Evolutionary conservation across 2,888 invertebrate species (phyloP), one percentile per base, ranked within the genome.

Genomic region (Cerceris rybyensis): DNA sequence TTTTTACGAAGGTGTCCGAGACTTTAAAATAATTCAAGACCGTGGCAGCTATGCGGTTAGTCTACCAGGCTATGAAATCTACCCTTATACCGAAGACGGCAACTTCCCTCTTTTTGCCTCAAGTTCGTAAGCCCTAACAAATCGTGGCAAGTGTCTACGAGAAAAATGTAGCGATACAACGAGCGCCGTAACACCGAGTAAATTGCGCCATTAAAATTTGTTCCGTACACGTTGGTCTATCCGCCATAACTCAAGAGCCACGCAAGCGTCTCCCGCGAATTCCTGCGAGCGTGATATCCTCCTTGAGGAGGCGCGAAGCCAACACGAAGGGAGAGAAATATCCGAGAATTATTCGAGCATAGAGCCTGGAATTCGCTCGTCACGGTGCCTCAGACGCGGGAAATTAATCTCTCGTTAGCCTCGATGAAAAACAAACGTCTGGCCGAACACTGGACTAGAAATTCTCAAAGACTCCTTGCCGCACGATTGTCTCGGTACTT

Each of bases 311-410:
- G 59, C 49, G 75, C 54, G 17, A 58, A 59, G 49, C 49, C 49
- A 72, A 50, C 16, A 14, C 63, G 58, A 46, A 57, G 61, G n/a
- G 59, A 58, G 59, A 66, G 57, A n/a, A 60, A 69, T 66, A 63
- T 46, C 66, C 78, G 60, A 52, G 58, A 77, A 69, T 72, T 79
- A 77, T 72, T 58, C 69, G 71, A 80, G 70, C 74, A 74, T 67
- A 75, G 70, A 76, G n/a, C 42, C 61, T 28, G 54, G 61, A 14
- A 65, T 55, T 68, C 55, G 70, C 78, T 65, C 55, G 57, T 65
- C 72, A n/a, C 17, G 42, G 55, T 59, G 57, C 14, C 13, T 28
- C 55, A 69, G 54, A 42, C 41, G 11, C 17, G 16, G 16, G 46
- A 13, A 65, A 68, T 61, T 71, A 70, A 83, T 81, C 73, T 69